Percentiles rank a stretch among this genome's conserved stretches.
Conservation (phyloP, 2,113 vertebrate genomes). For the Leucosticte australis region DNA sequence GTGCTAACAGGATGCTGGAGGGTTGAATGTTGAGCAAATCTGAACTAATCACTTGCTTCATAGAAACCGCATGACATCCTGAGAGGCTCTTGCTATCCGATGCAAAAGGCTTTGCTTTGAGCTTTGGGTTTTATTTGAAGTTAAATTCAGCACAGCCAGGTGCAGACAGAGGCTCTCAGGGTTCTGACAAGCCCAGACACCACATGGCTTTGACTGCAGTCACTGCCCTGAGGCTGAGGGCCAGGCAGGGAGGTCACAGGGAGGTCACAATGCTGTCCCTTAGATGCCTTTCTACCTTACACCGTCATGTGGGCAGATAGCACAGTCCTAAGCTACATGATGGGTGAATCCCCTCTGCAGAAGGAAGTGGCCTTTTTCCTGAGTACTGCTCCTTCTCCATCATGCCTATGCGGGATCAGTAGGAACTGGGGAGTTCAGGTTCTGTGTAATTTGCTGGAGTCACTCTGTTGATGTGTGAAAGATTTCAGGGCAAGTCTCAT, state of each 20-base stretch:
- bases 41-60: not conserved
- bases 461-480: accelerated
- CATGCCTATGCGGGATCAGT: accelerated
- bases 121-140: not conserved
- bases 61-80: not conserved
- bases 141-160: not conserved
- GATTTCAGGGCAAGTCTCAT: not conserved
- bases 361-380: not conserved
- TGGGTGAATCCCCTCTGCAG: not conserved
- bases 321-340: not conserved
- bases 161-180: not conserved
- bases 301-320: not conserved
- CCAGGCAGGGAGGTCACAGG: not conserved
- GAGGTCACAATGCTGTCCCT: not conserved
- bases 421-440: not conserved
- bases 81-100: not conserved
- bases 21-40: not conserved
- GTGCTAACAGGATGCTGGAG: not conserved
- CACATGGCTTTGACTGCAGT: not conserved
- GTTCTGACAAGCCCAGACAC: not conserved
- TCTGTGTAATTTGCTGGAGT: not conserved
- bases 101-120: constrained; percentile 6
- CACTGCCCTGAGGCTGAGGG: not conserved
- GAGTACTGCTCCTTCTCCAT: not conserved
- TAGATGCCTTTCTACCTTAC: not conserved